Percentiles rank a stretch among this genome's conserved stretches.
phyloP scores from a whole-genome alignment of 2,888 invertebrate genomes.

The Autographa gamma region DNA sequence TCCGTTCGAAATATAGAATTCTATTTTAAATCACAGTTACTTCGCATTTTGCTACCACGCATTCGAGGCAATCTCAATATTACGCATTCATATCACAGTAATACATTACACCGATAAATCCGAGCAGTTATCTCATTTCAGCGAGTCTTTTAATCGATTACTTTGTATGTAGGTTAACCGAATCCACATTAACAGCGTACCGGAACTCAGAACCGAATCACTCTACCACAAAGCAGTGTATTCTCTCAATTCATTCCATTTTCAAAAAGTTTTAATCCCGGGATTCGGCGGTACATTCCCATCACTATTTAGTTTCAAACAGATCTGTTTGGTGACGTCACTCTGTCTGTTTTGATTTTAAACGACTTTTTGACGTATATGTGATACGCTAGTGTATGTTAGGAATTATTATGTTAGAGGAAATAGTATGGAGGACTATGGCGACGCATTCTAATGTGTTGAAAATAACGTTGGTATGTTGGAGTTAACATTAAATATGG shows the following conservation, averaged over 20 bases:
- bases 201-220: constrained; percentile 2
- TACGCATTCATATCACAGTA: background rate
- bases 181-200: constrained; percentile 2
- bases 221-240: constrained; percentile 6
- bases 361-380: constrained; percentile 52
- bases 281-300: constrained; percentile 18
- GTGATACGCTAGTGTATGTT: constrained; percentile 45
- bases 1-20: too few species aligned
- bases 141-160: constrained; percentile 2
- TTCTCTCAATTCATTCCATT: constrained; percentile 20
- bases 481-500: too few species aligned
- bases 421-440: background rate
- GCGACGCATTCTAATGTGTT: constrained; percentile 30
- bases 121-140: constrained; percentile 1
- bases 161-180: background rate
- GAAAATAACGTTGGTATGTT: background rate
- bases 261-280: constrained; percentile 17
- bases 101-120: background rate
- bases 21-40: background rate
- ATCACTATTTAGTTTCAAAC: constrained; percentile 43
- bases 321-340: constrained; percentile 44
- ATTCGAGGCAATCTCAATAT: background rate
- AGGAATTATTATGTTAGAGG: background rate
- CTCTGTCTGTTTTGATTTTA: constrained; percentile 50
- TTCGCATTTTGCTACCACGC: background rate